Evolutionary conservation across 2,888 invertebrate species (phyloP), one percentile per base, ranked within the genome.

Genomic region (Nycteola revayana): DNA sequence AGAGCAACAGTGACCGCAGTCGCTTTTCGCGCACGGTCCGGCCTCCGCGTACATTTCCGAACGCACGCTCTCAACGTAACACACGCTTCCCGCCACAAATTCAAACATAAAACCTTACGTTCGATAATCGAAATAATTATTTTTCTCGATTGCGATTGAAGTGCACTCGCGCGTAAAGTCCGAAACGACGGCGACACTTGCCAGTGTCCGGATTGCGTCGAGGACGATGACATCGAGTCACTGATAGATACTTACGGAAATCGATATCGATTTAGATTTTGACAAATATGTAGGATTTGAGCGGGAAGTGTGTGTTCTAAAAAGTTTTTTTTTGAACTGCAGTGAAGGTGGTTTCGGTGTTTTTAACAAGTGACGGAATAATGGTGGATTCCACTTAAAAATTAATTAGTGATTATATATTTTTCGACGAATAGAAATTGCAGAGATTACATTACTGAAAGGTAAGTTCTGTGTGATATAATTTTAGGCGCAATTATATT

Each of bases 321-420:
- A 49, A 54, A 54, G 50, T 51, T 57, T 63, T 75, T 65, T 67
- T 68, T 60, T 42, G 45, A 52, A 53, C 53, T 49, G 61, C 60
- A 75, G 77, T 79, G 75, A 75, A 69, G 78, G 85, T 86, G 83
- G 69, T 67, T 66, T 55, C 68, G 71, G 84, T 85, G 83, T 70
- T 72, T 72, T 62, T 42, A 58, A 59, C 50, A 48, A 75, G 85
- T 86, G 86, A 69, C 66, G 71, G 72, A 82, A 85, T 73, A 68
- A 87, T 88, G 87, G 81, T 87, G 86, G 71, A 86, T 79, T 80
- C 72, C 68, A 84, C 77, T 60, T 82, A 80, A 75, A 65, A 60
- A 60, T 60, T 60, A 69, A 68, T 64, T 50, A 77, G 85, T 87
- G 86, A 60, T 68, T 64, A 54, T 50, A 18, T 62, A n/a, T 59